Evolutionary conservation across 2,113 vertebrate genomes (phyloP).

Genomic region (Dipodomys stephensi): DNA sequence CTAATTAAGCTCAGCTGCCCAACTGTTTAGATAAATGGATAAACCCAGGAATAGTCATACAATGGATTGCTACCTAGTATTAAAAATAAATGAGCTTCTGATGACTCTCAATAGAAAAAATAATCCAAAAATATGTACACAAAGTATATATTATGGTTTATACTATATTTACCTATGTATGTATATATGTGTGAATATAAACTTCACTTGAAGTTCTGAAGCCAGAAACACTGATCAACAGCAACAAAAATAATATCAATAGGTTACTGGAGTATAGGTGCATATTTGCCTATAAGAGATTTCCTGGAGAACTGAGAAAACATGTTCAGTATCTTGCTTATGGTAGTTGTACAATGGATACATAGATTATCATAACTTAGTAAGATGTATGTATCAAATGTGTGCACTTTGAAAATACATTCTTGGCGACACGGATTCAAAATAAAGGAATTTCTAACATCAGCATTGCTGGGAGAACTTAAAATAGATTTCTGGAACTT

Average conservation of each 20-base stretch:
- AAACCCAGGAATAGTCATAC: neutral
- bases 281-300: neutral
- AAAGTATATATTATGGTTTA: neutral
- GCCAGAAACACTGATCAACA: neutral
- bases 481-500: neutral
- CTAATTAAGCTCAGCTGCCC: neutral
- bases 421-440: neutral
- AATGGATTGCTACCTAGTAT: neutral
- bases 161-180: neutral
- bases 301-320: neutral
- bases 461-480: neutral
- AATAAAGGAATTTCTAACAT: neutral
- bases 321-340: neutral
- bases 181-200: no score
- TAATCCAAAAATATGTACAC: neutral
- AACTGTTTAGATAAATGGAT: no score
- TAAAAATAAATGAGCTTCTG: neutral
- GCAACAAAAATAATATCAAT: neutral
- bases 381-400: neutral
- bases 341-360: neutral
- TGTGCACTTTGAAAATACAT: slow-evolving; percentile 16
- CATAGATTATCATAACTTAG: neutral
- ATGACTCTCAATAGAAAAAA: neutral
- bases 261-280: neutral
- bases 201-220: neutral